phyloP scores from a whole-genome alignment of 2,113 vertebrate genomes.

The Thamnaconus septentrionalis region DNA sequence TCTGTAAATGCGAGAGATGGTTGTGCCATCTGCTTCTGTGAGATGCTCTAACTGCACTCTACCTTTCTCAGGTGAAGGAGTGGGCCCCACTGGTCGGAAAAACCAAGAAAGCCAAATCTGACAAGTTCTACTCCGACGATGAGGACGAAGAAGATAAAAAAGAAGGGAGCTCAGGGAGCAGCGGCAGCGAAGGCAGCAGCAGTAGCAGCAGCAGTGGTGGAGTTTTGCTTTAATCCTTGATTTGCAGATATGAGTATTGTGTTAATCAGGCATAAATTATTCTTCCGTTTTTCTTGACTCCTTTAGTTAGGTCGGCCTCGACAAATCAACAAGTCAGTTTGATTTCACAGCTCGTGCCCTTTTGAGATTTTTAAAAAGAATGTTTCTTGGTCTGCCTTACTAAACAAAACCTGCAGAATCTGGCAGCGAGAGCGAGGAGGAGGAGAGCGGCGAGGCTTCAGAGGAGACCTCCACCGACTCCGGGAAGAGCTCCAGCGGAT shows the following conservation, averaged over 20 bases:
- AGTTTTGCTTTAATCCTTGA: constrained; percentile 30
- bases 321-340: no score
- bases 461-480: constrained; percentile 76
- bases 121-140: constrained; percentile 92
- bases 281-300: no score
- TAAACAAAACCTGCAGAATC: constrained; percentile 59
- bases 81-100: constrained; percentile 76
- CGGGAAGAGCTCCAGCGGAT: constrained; percentile 74
- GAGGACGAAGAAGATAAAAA: constrained; percentile 80
- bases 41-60: neutral
- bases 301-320: no score
- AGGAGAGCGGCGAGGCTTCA: constrained; percentile 77
- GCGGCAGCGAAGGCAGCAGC: constrained; percentile 59
- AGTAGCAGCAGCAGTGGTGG: constrained; percentile 70
- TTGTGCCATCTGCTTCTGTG: neutral
- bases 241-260: neutral
- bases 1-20: no score
- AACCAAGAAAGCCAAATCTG: constrained; percentile 77
- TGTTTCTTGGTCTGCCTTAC: no score
- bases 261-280: no score
- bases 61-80: constrained; percentile 79
- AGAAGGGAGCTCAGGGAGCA: constrained; percentile 72
- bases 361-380: no score
- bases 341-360: no score
- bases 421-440: constrained; percentile 75